A percentile compares a stretch with the other conserved stretches of the same genome.
Conservation (phyloP, 2,888 invertebrate species). For the Papilio elwesi region DNA sequence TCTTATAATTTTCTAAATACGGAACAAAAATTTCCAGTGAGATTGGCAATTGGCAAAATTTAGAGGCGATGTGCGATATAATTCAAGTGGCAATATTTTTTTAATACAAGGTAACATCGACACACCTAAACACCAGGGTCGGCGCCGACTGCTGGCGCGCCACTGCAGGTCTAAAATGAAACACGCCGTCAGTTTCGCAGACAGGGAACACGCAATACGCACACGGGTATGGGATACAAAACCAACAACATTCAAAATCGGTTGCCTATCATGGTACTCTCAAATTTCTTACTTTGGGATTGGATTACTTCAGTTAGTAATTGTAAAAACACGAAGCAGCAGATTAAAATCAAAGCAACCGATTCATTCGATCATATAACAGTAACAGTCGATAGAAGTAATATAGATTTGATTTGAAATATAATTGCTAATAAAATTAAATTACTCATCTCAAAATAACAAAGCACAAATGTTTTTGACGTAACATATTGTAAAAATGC, state of each 20-base stretch:
- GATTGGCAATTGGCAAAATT: conserved; percentile 31
- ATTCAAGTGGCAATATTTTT: conserved; percentile 67
- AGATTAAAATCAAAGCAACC: conserved; percentile 27
- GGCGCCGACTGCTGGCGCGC: conserved; percentile 84
- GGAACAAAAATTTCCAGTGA: conserved; percentile 35
- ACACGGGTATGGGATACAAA: conserved; percentile 48
- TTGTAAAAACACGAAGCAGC: neutral
- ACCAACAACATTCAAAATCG: conserved; percentile 44
- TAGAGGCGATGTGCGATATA: conserved; percentile 37
- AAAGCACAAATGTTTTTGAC: neutral
- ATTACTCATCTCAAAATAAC: neutral
- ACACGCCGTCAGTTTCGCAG: conserved; percentile 76
- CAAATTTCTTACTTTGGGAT: too few relatives aligned
- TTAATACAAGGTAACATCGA: conserved; percentile 79
- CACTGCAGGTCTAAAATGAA: conserved; percentile 84
- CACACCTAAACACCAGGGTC: conserved; percentile 85
- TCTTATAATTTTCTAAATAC: too few relatives aligned
- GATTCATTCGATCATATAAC: conserved; percentile 23
- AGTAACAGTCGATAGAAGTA: neutral
- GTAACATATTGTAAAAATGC: conserved; percentile 1
- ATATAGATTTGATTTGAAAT: neutral
- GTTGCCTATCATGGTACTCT: conserved; percentile 20
- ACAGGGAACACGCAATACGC: conserved; percentile 55
- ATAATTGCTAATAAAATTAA: neutral
- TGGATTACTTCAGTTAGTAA: too few relatives aligned